Evolutionary conservation across 2,888 invertebrate species (phyloP).

Genomic region (Creontiades dilutus): DNA sequence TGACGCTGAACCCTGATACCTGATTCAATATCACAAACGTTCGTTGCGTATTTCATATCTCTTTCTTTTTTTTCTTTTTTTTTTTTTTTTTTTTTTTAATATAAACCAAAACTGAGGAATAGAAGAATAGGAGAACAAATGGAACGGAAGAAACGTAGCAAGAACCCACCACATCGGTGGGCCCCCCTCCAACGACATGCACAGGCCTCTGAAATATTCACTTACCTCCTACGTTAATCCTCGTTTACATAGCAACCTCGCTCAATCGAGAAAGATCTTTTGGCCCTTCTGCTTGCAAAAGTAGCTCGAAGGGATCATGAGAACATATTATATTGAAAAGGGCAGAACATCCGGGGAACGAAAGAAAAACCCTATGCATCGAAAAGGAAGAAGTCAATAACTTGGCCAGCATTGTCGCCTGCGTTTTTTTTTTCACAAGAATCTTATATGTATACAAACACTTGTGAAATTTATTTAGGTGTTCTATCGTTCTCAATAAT

Average conservation of each 20-base stretch:
- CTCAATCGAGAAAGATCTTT: slow-evolving; percentile 62
- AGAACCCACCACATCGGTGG: slow-evolving; percentile 29
- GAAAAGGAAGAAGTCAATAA: not conserved
- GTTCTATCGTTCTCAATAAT: not conserved
- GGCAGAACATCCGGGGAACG: not conserved
- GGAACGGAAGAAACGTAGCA: slow-evolving; percentile 41
- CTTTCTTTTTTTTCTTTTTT: not conserved
- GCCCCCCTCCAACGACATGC: slow-evolving; percentile 57
- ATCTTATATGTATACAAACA: no score
- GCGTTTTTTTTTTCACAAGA: no score
- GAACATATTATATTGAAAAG: slow-evolving; percentile 29
- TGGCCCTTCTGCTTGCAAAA: slow-evolving; percentile 46
- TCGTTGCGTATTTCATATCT: not conserved
- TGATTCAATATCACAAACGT: slow-evolving; percentile 69
- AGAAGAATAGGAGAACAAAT: not conserved
- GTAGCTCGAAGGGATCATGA: slow-evolving; percentile 46
- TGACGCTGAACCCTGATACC: slow-evolving; percentile 61
- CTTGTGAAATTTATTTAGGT: not conserved
- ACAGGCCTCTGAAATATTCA: slow-evolving; percentile 66
- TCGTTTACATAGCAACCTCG: slow-evolving; percentile 62
- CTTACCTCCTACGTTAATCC: slow-evolving; percentile 65
- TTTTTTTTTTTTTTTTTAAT: slow-evolving; percentile 47
- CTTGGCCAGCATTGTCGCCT: no score
- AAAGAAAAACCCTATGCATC: not conserved
- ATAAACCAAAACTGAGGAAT: slow-evolving; percentile 43